Evolutionary conservation across 2,113 vertebrate species (phyloP).

Genomic region (Empidonax traillii): DNA sequence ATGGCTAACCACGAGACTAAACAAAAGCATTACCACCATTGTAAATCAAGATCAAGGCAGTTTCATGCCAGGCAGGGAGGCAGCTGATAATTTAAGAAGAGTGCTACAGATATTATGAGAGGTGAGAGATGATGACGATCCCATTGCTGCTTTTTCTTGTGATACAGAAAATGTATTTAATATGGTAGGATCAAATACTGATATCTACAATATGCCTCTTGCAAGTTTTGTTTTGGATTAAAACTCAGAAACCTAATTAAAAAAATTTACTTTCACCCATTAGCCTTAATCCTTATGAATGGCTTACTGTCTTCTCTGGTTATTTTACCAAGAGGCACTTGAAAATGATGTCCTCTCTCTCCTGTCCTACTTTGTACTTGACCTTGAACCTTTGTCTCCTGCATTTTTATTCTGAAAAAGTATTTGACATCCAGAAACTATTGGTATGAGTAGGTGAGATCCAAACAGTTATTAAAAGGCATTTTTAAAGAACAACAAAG

Average conservation of each 20-base stretch:
- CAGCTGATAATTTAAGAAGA: slow-evolving; percentile 63
- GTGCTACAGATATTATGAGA: slow-evolving; percentile 55
- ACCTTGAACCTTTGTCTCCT: slow-evolving; percentile 58
- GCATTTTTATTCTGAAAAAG: slow-evolving; percentile 39
- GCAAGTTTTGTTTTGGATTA: slow-evolving; percentile 68
- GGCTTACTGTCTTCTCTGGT: slow-evolving; percentile 63
- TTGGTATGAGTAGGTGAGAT: background rate
- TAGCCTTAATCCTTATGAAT: slow-evolving; percentile 69
- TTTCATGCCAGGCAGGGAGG: slow-evolving; percentile 71
- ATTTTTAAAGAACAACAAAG: background rate
- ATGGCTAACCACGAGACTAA: slow-evolving; percentile 72
- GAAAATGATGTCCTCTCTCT: slow-evolving; percentile 63
- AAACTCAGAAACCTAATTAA: slow-evolving; percentile 72
- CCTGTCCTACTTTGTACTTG: slow-evolving; percentile 64
- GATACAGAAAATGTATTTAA: slow-evolving; percentile 51
- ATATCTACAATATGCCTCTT: slow-evolving; percentile 45
- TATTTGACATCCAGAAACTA: background rate
- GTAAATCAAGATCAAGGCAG: slow-evolving; percentile 75
- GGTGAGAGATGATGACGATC: slow-evolving; percentile 61
- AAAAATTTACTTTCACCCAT: slow-evolving; percentile 69
- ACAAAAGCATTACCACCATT: slow-evolving; percentile 72
- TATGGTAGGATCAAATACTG: slow-evolving; percentile 40
- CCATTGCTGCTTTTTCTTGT: slow-evolving; percentile 43
- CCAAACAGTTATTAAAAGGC: background rate
- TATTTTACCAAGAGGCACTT: slow-evolving; percentile 69